phyloP scores from a whole-genome alignment of 1,140 invertebrate genomes.

The Cotesia typhae region DNA sequence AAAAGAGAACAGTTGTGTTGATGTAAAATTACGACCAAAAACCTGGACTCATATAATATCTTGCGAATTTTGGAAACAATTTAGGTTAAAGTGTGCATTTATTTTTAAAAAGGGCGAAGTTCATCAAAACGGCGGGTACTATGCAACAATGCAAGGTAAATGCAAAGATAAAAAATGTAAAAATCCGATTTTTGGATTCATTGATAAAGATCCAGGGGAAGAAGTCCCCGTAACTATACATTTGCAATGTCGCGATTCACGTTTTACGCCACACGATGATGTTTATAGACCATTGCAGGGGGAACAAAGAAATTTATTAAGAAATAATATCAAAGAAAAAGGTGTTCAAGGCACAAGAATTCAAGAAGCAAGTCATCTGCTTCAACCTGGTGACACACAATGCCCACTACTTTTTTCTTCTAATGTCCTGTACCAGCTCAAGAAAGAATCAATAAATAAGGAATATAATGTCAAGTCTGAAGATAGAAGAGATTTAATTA shows the following conservation, averaged over 20 bases:
- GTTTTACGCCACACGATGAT: background rate
- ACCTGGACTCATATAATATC: background rate
- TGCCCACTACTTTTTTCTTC: background rate
- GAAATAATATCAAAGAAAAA: background rate
- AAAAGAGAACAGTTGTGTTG: too few relatives aligned
- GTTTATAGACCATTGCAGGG: background rate
- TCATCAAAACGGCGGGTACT: background rate
- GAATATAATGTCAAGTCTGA: background rate
- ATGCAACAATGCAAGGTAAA: background rate
- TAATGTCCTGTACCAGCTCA: background rate
- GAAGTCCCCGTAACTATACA: background rate
- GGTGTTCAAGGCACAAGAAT: background rate
- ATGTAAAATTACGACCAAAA: background rate
- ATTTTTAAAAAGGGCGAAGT: background rate
- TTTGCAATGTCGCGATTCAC: background rate
- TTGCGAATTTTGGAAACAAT: background rate
- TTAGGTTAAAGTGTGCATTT: background rate
- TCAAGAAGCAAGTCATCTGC: background rate
- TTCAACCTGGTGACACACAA: background rate
- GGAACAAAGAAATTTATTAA: background rate
- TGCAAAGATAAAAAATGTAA: background rate
- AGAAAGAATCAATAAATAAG: background rate
- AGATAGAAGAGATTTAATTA: slow-evolving; percentile 4
- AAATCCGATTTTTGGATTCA: background rate
- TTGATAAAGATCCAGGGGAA: background rate